phyloP scores from a whole-genome alignment of 2,888 invertebrate genomes.

The Slavum lentiscoides region DNA sequence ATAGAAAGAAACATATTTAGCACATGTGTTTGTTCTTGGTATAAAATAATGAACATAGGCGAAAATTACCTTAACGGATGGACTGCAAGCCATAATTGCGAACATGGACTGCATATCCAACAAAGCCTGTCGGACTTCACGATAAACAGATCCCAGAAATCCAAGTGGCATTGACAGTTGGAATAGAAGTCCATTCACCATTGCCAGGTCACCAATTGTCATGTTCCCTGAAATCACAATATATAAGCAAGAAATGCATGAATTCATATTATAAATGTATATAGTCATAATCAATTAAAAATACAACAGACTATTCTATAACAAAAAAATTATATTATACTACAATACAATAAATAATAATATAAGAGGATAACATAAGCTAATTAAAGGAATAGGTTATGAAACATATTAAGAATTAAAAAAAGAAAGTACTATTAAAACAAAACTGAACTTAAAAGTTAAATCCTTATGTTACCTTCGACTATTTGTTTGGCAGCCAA shows the following conservation, averaged over 20 bases:
- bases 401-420: neutral
- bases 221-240: slow-evolving; percentile 71
- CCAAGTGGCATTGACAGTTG: slow-evolving; percentile 96
- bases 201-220: slow-evolving; percentile 96
- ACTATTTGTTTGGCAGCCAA: slow-evolving; percentile 87
- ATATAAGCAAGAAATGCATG: neutral
- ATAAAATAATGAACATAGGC: neutral
- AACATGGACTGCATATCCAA: slow-evolving; percentile 99
- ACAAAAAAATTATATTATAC: no score
- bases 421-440: neutral
- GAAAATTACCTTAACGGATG: slow-evolving; percentile 70
- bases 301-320: no score
- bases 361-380: no score
- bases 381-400: no score
- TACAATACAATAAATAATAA: no score
- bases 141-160: slow-evolving; percentile 96
- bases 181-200: slow-evolving; percentile 97
- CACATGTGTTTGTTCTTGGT: neutral
- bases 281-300: no score
- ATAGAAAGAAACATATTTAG: slow-evolving; percentile 57
- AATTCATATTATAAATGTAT: no score
- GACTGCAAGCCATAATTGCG: slow-evolving; percentile 85
- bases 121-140: slow-evolving; percentile 94
- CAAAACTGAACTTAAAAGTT: neutral
- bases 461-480: slow-evolving; percentile 65